Conservation (phyloP, 2,888 invertebrate species). For the Trissonchulus sp. region DNA sequence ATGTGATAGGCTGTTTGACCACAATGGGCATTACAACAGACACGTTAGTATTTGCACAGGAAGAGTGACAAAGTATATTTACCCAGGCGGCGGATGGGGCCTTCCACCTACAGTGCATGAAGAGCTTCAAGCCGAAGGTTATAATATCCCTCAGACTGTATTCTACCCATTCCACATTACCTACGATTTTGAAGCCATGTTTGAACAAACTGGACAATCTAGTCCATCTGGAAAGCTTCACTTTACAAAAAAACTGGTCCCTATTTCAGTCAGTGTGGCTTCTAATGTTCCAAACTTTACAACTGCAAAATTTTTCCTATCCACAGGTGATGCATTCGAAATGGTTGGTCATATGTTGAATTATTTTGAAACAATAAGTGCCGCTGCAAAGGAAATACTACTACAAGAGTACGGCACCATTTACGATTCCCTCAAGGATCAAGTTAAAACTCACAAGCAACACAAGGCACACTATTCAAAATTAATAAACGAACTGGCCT, state of each 20-base stretch:
- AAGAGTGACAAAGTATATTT: neutral
- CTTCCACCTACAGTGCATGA: neutral
- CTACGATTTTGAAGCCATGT: constrained; percentile 13
- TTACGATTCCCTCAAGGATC: no score
- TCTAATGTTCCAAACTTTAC: constrained; percentile 5
- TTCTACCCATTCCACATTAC: neutral
- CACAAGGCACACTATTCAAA: no score
- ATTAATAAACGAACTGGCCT: no score
- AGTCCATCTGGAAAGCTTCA: no score
- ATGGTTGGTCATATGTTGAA: no score
- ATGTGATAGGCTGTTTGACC: constrained; percentile 2
- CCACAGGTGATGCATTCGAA: no score
- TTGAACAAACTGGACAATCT: neutral
- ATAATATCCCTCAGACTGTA: neutral
- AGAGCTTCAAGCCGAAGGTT: neutral
- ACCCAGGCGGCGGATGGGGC: no score
- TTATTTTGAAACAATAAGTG: no score
- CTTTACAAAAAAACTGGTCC: constrained; percentile 12
- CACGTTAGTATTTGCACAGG: neutral
- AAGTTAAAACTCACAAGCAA: no score
- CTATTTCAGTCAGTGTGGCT: neutral
- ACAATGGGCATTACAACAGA: no score
- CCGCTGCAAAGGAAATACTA: no score
- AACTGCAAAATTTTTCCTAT: neutral
- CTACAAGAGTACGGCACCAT: no score